phyloP scores from a whole-genome alignment of 2,888 invertebrate species.

The Drosophila tripunctata region DNA sequence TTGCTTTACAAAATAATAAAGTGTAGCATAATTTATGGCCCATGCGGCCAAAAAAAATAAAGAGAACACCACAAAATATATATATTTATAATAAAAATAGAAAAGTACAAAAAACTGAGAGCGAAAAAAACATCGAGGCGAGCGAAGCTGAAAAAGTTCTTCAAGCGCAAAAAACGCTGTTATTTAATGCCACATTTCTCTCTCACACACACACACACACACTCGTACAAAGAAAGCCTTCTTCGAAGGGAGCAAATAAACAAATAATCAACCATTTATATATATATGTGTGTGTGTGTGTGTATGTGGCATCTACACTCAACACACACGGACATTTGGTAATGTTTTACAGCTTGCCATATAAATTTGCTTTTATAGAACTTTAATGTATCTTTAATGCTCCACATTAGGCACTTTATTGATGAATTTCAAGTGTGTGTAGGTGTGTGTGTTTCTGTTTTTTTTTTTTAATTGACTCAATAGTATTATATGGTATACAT shows the following conservation, averaged over 20 bases:
- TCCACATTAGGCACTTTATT: constrained; percentile 45
- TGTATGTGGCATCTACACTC: not conserved
- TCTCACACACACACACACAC: constrained; percentile 23
- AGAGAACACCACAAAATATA: not conserved
- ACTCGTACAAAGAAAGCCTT: constrained; percentile 4
- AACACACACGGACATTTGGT: not conserved
- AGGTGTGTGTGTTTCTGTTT: not conserved
- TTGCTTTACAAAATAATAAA: constrained; percentile 54
- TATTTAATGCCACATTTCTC: constrained; percentile 52
- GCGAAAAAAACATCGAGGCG: not conserved
- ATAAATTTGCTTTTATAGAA: constrained; percentile 63
- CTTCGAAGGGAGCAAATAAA: constrained; percentile 52
- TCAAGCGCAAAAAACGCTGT: constrained; percentile 57
- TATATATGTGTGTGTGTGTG: constrained; percentile 1
- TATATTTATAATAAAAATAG: constrained; percentile 18
- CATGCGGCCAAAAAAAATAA: constrained; percentile 16
- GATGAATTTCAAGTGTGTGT: constrained; percentile 51
- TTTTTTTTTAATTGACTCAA: no score
- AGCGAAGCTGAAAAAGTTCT: constrained; percentile 40
- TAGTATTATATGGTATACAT: no score
- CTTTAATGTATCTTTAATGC: constrained; percentile 70
- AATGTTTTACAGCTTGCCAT: constrained; percentile 39
- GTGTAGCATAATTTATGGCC: constrained; percentile 59
- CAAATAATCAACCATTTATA: constrained; percentile 58
- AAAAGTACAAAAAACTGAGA: not conserved